phyloP scores from a whole-genome alignment of 2,888 invertebrate genomes.

The Trachelus iudaicus region DNA sequence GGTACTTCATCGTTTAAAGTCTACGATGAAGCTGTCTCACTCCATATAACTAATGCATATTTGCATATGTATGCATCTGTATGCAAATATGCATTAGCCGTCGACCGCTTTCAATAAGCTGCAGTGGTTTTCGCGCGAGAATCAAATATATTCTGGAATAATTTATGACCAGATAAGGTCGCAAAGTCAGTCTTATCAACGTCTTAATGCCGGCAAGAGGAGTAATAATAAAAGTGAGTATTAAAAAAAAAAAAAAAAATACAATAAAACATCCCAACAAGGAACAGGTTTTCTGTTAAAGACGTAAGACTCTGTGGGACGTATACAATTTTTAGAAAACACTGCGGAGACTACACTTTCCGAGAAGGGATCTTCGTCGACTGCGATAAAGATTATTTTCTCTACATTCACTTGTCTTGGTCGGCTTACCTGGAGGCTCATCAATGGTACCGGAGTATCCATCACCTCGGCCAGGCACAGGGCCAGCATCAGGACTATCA shows the following conservation, averaged over 20 bases:
- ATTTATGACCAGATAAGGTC: neutral
- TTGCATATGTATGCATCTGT: neutral
- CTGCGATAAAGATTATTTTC: neutral
- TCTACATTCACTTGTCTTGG: neutral
- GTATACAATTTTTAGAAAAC: neutral
- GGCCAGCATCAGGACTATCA: constrained; percentile 67
- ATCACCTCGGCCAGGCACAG: constrained; percentile 69
- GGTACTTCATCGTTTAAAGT: neutral
- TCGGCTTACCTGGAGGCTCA: constrained; percentile 67
- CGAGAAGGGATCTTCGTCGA: neutral
- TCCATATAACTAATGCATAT: neutral
- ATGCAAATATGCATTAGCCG: neutral
- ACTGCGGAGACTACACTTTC: neutral
- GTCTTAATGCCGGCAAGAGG: neutral
- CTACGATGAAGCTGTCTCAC: neutral
- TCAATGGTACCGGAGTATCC: constrained; percentile 68
- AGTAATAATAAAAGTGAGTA: neutral
- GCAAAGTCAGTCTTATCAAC: neutral
- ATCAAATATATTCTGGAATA: neutral
- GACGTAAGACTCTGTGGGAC: neutral
- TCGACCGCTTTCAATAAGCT: neutral
- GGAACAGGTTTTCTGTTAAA: neutral
- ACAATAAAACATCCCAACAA: neutral
- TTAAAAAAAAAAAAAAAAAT: neutral
- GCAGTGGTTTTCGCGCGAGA: neutral